Conservation (phyloP, 2,888 invertebrate genomes). For the Dasypogon diadema region DNA sequence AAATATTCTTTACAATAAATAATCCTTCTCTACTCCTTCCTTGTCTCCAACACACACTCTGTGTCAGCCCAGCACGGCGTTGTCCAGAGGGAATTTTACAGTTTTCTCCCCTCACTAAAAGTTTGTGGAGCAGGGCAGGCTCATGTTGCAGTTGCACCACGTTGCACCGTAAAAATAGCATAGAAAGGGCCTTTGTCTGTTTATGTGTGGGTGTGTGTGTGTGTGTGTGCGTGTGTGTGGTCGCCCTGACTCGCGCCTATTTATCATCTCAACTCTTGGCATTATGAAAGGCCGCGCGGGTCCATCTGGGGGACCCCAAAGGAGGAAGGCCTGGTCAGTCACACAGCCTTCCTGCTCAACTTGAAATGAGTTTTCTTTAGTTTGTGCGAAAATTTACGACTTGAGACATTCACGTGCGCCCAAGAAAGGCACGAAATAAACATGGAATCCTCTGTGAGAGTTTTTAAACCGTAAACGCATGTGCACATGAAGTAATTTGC, state of each 20-base stretch:
- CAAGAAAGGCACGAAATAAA: background rate
- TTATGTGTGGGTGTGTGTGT: background rate
- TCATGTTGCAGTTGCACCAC: background rate
- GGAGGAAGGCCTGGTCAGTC: conserved; percentile 5
- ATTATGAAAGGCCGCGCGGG: conserved; percentile 36
- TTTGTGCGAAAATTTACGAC: conserved; percentile 46
- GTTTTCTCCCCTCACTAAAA: conserved; percentile 29
- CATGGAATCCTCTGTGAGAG: conserved; percentile 2
- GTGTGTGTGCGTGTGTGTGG: conserved; percentile 25
- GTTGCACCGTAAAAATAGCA: too few relatives aligned
- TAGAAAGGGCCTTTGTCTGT: too few relatives aligned
- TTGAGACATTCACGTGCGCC: conserved; percentile 32
- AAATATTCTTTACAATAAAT: conserved; percentile 52
- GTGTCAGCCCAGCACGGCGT: background rate
- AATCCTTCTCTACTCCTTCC: conserved; percentile 31
- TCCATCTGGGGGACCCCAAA: conserved; percentile 1
- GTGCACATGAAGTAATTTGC: conserved; percentile 57
- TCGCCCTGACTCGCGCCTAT: conserved; percentile 37
- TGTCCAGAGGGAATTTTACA: conserved; percentile 15
- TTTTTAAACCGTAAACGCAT: conserved; percentile 45
- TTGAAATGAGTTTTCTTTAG: conserved; percentile 45
- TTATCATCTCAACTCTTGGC: conserved; percentile 48
- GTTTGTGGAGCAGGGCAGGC: background rate
- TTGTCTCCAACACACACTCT: conserved; percentile 11
- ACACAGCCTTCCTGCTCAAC: conserved; percentile 1